Conservation (phyloP, 2,797 vertebrate species). For the Anas bernieri region DNA sequence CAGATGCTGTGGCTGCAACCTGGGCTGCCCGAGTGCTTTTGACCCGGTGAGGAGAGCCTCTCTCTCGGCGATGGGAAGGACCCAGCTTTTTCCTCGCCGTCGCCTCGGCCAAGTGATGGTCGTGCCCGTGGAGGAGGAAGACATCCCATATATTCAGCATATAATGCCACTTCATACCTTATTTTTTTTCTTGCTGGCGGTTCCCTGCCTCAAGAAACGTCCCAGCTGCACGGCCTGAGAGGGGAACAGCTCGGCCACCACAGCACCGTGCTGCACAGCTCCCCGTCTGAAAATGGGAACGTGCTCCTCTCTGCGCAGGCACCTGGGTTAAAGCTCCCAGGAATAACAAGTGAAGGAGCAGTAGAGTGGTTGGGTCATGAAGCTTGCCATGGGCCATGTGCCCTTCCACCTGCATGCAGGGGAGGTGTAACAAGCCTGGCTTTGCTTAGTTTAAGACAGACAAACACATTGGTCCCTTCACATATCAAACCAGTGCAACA, state of each 20-base stretch:
- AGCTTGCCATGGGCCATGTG: no score
- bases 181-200: neutral
- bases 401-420: neutral
- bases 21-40: neutral
- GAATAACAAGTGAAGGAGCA: neutral
- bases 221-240: fast-evolving
- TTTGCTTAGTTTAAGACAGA: neutral
- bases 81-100: fast-evolving
- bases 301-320: neutral
- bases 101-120: fast-evolving
- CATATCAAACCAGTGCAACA: fast-evolving
- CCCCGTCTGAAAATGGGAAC: neutral
- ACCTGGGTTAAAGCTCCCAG: fast-evolving
- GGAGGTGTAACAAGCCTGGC: neutral
- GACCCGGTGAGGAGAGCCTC: fast-evolving
- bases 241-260: neutral
- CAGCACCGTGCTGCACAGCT: neutral
- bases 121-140: fast-evolving
- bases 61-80: neutral
- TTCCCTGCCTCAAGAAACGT: fast-evolving
- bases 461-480: neutral
- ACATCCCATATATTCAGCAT: fast-evolving
- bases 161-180: fast-evolving
- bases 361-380: neutral
- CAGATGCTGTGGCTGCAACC: neutral